Base-by-base conservation (phyloP, 1,140 invertebrate species). In the Eufriesea mexicana region DNA sequence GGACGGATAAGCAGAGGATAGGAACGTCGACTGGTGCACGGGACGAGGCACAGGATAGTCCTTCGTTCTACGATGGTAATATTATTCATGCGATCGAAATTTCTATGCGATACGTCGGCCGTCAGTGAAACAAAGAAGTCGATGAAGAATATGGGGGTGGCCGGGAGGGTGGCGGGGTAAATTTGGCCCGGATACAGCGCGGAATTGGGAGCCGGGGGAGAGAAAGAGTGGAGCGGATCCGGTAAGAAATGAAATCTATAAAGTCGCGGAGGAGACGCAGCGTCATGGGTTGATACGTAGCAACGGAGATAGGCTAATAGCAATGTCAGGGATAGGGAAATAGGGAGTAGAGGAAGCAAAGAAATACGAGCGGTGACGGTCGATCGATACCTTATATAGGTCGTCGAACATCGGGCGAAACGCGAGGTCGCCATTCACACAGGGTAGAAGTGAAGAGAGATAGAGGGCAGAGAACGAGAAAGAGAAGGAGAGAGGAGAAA, bases 211-310 rank as follows among this genome's bases (percentile, higher is more conserved):
- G 23, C 14, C 45, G 5, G 5, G 14, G 23, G 14, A 35, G 42
- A 68, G 16, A 25, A 20, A 47, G 35, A 18, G 20, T 12, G 18
- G 14, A 35, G 74, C 16, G 59, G 68, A 80, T 80, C 70, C 47
- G 59, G 59, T 74, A 74, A 73, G 68, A 75, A 81, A 75, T 57
- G 79, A 81, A 75, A 81, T 81, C 79, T 81, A 75, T 75, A 81
- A 81, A 75, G 61, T 74, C 71, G n/a, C 61, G 59, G 16, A 55
- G 42, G 14, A 54, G 70, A 62, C 79, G 20, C 49, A n/a, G 54
- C 62, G 61, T 81, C 35, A 81, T 61, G 49, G 61, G 20, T 81
- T 9, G 35, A 64, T 55, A 75, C 49, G 61, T 47, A 64, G 72
- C 49, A 42, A 55, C 49, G 61, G 51, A 81, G 61, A 75, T 81